Evolutionary conservation across 2,888 invertebrate genomes (phyloP), one percentile per base, ranked within the genome.

Genomic region (Acheta domesticus): DNA sequence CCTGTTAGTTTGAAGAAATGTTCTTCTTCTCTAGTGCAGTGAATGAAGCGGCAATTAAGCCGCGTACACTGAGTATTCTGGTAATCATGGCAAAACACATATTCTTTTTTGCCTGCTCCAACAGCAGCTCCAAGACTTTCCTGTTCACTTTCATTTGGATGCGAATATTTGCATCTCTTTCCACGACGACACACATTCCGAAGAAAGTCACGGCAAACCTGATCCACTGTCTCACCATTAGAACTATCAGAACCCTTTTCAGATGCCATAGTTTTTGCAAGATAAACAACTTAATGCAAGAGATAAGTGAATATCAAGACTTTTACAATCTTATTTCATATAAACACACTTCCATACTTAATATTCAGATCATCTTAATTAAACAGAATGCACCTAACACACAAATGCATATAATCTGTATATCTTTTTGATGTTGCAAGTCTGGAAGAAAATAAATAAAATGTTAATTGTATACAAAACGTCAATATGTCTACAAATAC

Each of bases 11-110:
- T 90, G 84, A 92, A 95, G 83, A 92, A 93, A 81, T 92, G 91
- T 83, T 94, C 94, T 85, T 94, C 94, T 81, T 90, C 90, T 21
- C 92, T 89, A 1, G 92, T 90, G 84, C 94, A 94, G 86, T 95
- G 95, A 76, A 94, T 89, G 85, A 94, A 94, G 84, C 92, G 92
- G 84, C 94, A 94, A 80, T 91, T 92, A 8, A 90, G 89, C 83
- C 95, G 89, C n/a, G 90, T 89, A 85, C 94, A 95, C 81, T 92
- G 90, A 76, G 91, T 91, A 85, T 95, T 95, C 87, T 94, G 94
- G 85, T 88, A 91, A 85, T 92, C 92, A 84, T 91, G 91, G 84
- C 92, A 92, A 83, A 92, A 92, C 74, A 88, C 78, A n/a, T 79
- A 81, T 49, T 80, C 78, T 75, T 49, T 73, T 21, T 80, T 76